phyloP scores from a whole-genome alignment of 2,797 vertebrate genomes.

The Cuculus canorus region DNA sequence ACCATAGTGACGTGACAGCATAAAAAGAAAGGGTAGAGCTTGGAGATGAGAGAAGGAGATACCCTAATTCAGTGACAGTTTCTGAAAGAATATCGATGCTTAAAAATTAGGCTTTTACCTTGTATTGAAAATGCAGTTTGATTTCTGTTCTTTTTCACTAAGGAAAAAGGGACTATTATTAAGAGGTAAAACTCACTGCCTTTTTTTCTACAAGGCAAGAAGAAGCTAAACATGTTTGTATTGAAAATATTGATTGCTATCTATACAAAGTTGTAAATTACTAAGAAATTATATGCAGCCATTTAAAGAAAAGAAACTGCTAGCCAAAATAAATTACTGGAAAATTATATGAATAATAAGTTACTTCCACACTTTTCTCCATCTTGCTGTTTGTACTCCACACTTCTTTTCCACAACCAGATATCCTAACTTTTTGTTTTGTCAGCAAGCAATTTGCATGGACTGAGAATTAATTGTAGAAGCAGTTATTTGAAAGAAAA shows the following conservation, averaged over 20 bases:
- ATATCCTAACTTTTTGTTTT: not conserved
- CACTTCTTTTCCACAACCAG: not conserved
- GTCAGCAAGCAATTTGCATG: not conserved
- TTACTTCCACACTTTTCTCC: constrained; percentile 46
- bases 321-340: constrained; percentile 39
- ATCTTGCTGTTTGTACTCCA: not conserved
- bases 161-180: not conserved
- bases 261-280: constrained; percentile 35
- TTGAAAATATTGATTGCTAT: constrained; percentile 46
- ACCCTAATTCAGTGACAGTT: not conserved
- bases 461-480: constrained; percentile 1
- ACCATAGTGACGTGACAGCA: not conserved
- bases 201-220: not conserved
- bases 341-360: constrained; percentile 59
- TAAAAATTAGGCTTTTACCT: constrained; percentile 5
- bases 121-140: not conserved
- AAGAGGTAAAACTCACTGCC: not conserved
- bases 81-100: not conserved
- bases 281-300: not conserved
- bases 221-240: not conserved
- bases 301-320: constrained; percentile 30
- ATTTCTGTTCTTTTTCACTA: not conserved
- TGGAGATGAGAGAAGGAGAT: not conserved
- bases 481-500: not conserved
- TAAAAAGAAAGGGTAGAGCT: not conserved